These are phyloP conservation scores for Odobenus rosmarus DNA, from an alignment of 2,113 vertebrate species.

Conservation along the genomic window DNA sequence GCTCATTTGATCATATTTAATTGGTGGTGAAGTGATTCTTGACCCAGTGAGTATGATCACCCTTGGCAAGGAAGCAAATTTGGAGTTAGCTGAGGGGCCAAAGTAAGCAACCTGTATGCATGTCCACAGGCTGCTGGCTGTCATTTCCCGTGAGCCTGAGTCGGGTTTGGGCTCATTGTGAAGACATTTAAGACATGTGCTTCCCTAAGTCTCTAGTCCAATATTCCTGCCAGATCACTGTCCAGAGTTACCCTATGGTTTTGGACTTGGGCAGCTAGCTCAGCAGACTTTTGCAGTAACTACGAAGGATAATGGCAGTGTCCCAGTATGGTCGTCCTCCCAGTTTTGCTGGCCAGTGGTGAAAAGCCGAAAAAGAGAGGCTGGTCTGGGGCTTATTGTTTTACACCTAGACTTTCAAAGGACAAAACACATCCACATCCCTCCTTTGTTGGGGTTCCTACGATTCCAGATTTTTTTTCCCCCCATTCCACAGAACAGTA, in stretches of 20 bases:
- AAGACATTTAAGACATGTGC: neutral
- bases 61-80: neutral
- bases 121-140: neutral
- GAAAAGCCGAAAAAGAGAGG: neutral
- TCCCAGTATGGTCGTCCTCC: neutral
- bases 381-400: neutral
- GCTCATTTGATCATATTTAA: neutral
- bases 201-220: neutral
- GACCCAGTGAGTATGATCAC: neutral
- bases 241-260: neutral
- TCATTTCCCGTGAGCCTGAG: neutral
- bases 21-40: neutral
- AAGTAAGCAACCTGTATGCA: no score
- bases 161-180: neutral
- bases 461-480: neutral
- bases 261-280: neutral
- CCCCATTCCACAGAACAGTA: neutral
- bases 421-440: neutral
- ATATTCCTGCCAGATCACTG: neutral
- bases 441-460: neutral
- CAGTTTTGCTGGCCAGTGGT: neutral
- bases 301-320: neutral
- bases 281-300: neutral
- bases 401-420: neutral
- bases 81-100: neutral